phyloP scores from a whole-genome alignment of 2,797 vertebrate genomes.

The Sebastes dallii region DNA sequence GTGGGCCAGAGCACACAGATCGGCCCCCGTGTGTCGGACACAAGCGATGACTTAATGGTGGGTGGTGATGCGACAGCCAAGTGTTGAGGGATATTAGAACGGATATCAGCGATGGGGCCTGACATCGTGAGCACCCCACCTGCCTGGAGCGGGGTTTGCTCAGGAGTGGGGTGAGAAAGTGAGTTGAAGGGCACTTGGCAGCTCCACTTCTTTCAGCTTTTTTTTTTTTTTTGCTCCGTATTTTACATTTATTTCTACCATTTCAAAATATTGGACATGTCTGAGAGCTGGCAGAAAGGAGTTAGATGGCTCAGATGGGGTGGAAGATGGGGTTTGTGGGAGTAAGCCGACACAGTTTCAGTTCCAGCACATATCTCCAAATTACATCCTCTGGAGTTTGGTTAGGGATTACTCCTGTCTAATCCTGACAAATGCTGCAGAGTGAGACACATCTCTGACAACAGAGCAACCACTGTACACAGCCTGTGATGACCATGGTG shows the following conservation, averaged over 20 bases:
- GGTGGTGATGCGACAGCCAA: constrained; percentile 69
- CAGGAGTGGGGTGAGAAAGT: constrained; percentile 44
- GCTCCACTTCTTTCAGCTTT: constrained; percentile 36
- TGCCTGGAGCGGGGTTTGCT: constrained; percentile 62
- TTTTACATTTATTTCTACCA: constrained; percentile 52
- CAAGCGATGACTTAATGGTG: constrained; percentile 78
- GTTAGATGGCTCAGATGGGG: constrained; percentile 61
- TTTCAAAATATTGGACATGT: constrained; percentile 59
- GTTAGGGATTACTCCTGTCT: constrained; percentile 79
- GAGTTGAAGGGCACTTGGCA: constrained; percentile 64
- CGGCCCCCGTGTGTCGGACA: constrained; percentile 65
- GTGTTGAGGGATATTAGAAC: constrained; percentile 75
- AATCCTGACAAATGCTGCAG: constrained; percentile 81
- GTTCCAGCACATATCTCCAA: constrained; percentile 77
- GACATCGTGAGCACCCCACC: constrained; percentile 59
- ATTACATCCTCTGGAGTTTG: constrained; percentile 80
- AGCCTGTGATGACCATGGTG: constrained; percentile 64
- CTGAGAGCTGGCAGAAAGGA: constrained; percentile 51
- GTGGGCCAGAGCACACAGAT: constrained; percentile 67
- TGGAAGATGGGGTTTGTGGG: constrained; percentile 62
- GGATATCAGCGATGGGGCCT: constrained; percentile 69
- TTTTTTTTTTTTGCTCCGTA: background rate
- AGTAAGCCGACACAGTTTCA: constrained; percentile 75
- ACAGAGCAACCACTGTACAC: constrained; percentile 57
- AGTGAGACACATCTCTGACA: constrained; percentile 76